Evolutionary conservation across 1,140 invertebrate genomes (phyloP), one percentile per base, ranked within the genome.

Genomic region (Philaenus spumarius): DNA sequence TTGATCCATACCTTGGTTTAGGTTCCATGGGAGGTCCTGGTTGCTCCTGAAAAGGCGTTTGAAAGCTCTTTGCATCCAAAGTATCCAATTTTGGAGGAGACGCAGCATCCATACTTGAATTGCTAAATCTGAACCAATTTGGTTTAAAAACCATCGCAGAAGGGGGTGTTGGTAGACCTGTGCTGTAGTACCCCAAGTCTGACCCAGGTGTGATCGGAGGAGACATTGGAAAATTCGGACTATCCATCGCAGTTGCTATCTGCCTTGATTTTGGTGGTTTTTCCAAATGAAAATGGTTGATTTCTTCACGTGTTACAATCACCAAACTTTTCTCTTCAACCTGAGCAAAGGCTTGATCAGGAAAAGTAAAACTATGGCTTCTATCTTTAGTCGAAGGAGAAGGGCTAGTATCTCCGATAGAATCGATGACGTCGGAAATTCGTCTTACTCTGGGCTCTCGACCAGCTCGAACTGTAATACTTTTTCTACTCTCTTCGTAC

Each of bases 341-440:
- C 34, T 53, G 30, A 14, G 50, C 37, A n/a, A 53, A 17, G 9
- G 22, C n/a, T 15, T 15, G 15, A 7, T 55, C 37, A 5, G 24
- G 26, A 14, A 55, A 55, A 22, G 26, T 40, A 34, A 46, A 55
- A 11, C 20, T 55, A 39, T 15, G 19, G 11, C 22, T 45, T 15
- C 11, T n/a, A 19, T 53, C 37, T 17, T 35, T 53, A 2, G 37
- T 12, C 1, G 50, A 35, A 11, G 34, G 20, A 19, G 50, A 53
- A n/a, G 50, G 50, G 22, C 50, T 53, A 14, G 30, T 17, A 12
- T 54, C 63, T 22, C 66, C 66, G 23, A 67, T 56, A 17, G 59
- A 64, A 45, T 67, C 66, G 22, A 67, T 65, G 6, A 67, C 66
- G 43, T 67, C 66, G 3, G 66, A 67, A 19, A 59, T 62, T 37